Evolutionary conservation across 2,888 invertebrate species (phyloP), one percentile per base, ranked within the genome.

Genomic region (Cyaniris semiargus): DNA sequence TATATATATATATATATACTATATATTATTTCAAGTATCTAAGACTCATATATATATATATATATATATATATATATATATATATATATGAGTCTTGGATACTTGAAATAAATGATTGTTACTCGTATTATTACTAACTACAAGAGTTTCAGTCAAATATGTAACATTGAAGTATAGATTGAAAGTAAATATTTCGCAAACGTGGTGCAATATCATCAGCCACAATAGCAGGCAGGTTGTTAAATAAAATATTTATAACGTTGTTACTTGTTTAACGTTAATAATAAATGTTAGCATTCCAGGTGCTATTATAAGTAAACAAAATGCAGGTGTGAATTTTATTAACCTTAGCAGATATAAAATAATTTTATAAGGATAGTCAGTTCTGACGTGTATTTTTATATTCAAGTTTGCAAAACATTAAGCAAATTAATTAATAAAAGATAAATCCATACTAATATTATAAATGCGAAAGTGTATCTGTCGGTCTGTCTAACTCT

Each of bases 111-210:
- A n/a, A n/a, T n/a, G n/a, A n/a, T n/a, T n/a, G n/a, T n/a, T n/a
- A n/a, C n/a, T n/a, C n/a, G n/a, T n/a, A n/a, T n/a, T n/a, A n/a
- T n/a, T n/a, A n/a, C n/a, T n/a, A n/a, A n/a, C n/a, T n/a, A n/a
- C n/a, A n/a, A n/a, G n/a, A n/a, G n/a, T 48, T 48, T 48, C 3
- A 53, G 5, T 53, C 4, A 48, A 48, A 48, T 18, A 53, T 18
- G 48, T 5, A 53, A 53, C 18, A 15, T 53, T 10, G 10, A 10
- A 53, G 53, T 53, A 18, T 53, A 53, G 18, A 21, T 60, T 23
- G 23, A 66, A 66, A 66, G 66, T 66, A 6, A 66, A 66, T 21
- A 66, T 66, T 66, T 66, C 15, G 66, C 66, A 31, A 27, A 27
- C 66, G 13, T 0, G 4, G 27, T 23, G 15, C 27, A 31, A 31